Conservation (phyloP, 2,797 vertebrate genomes). For the Darevskia mixta region DNA sequence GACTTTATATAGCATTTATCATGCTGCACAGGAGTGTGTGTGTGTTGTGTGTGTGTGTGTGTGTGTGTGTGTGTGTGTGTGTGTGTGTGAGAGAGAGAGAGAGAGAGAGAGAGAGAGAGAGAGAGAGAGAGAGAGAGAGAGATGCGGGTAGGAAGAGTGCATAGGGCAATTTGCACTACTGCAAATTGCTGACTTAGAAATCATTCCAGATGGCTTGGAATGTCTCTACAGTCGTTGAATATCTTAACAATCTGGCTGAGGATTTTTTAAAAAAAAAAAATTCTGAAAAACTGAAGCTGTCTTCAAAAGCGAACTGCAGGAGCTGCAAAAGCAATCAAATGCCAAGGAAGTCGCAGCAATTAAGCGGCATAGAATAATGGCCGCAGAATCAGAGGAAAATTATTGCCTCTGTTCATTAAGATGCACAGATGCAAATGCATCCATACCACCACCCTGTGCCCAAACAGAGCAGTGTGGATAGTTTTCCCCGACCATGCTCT, state of each 20-base stretch:
- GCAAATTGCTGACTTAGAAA: slow-evolving; percentile 77
- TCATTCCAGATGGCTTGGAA: slow-evolving; percentile 78
- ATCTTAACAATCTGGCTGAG: slow-evolving; percentile 80
- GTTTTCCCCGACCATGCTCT: slow-evolving; percentile 11
- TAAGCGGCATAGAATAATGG: slow-evolving; percentile 63
- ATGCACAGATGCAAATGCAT: slow-evolving; percentile 23
- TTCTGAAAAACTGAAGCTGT: slow-evolving; percentile 59
- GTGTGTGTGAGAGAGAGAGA: too few relatives aligned
- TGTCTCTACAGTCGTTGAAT: slow-evolving; percentile 73
- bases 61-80: neutral
- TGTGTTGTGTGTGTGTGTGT: neutral
- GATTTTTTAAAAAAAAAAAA: slow-evolving; percentile 45
- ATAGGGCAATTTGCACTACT: slow-evolving; percentile 32
- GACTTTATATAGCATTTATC: neutral
- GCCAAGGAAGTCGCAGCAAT: slow-evolving; percentile 65
- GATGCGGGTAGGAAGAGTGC: slow-evolving; percentile 21
- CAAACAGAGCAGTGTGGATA: slow-evolving; percentile 24
- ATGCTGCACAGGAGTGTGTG: slow-evolving; percentile 1
- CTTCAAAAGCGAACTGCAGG: slow-evolving; percentile 72
- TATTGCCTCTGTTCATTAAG: slow-evolving; percentile 42
- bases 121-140: too few relatives aligned
- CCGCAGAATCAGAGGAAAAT: slow-evolving; percentile 23
- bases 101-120: too few relatives aligned
- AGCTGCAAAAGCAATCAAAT: slow-evolving; percentile 68
- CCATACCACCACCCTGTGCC: neutral